phyloP scores from a whole-genome alignment of 2,888 invertebrate species.

The Erebia palarica region DNA sequence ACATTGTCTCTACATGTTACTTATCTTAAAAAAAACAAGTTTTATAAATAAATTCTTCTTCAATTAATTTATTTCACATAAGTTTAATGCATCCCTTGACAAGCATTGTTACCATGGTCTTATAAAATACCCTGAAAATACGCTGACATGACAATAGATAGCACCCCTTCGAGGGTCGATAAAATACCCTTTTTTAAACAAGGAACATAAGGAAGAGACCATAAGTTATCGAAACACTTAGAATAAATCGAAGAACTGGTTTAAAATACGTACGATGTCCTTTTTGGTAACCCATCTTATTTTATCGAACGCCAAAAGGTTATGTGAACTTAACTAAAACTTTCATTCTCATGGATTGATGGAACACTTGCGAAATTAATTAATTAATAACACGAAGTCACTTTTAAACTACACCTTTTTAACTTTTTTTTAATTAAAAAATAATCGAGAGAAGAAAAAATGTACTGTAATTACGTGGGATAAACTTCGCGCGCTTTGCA shows the following conservation, averaged over 20 bases:
- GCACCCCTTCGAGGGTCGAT: slow-evolving; percentile 20
- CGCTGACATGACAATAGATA: slow-evolving; percentile 23
- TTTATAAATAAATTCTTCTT: slow-evolving; percentile 1
- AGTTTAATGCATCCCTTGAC: slow-evolving; percentile 12
- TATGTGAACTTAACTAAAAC: slow-evolving; percentile 15
- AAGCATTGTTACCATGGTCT: slow-evolving; percentile 11
- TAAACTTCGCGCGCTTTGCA: slow-evolving; percentile 36
- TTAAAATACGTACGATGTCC: slow-evolving; percentile 47
- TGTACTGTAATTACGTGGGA: slow-evolving; percentile 1
- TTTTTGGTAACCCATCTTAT: slow-evolving; percentile 41
- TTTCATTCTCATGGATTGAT: slow-evolving; percentile 9
- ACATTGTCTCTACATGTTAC: no score
- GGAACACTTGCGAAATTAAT: not conserved
- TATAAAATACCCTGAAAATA: slow-evolving; percentile 24
- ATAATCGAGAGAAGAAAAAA: not conserved
- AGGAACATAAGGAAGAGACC: slow-evolving; percentile 49
- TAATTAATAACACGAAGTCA: not conserved
- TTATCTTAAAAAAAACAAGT: not conserved
- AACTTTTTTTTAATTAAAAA: not conserved
- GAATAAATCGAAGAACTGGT: slow-evolving; percentile 62
- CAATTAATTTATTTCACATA: slow-evolving; percentile 12
- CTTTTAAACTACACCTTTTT: not conserved
- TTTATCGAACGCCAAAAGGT: slow-evolving; percentile 13
- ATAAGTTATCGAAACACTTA: slow-evolving; percentile 45
- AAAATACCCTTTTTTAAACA: slow-evolving; percentile 24